Conservation (phyloP, 2,888 invertebrate genomes). For the Drosophila meridionalis region DNA sequence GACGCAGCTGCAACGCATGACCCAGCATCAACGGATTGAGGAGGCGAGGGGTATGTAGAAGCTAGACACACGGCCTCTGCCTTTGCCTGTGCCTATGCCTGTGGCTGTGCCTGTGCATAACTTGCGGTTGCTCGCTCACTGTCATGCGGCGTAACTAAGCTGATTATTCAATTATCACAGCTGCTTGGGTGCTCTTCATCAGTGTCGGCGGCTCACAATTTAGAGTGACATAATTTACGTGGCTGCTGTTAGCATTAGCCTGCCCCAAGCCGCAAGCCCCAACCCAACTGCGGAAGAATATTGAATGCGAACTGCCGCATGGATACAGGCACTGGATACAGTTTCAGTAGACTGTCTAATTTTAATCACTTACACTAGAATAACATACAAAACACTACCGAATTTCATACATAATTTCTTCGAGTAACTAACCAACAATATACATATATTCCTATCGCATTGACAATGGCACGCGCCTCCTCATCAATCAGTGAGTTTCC, state of each 20-base stretch:
- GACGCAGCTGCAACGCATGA: slow-evolving; percentile 11
- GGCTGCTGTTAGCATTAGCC: slow-evolving; percentile 35
- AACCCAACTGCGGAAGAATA: slow-evolving; percentile 42
- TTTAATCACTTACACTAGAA: background rate
- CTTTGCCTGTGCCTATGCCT: background rate
- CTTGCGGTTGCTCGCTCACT: slow-evolving; percentile 45
- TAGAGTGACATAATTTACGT: slow-evolving; percentile 65
- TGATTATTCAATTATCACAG: slow-evolving; percentile 79
- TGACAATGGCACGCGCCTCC: slow-evolving; percentile 12
- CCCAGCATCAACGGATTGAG: background rate
- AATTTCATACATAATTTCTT: background rate
- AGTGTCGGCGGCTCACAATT: slow-evolving; percentile 57
- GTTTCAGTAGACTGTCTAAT: slow-evolving; percentile 1
- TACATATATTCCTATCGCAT: background rate
- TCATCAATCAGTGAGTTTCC: background rate
- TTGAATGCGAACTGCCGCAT: slow-evolving; percentile 37
- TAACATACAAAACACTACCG: background rate
- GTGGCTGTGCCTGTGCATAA: slow-evolving; percentile 25
- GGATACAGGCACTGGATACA: slow-evolving; percentile 11
- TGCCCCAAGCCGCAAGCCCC: slow-evolving; percentile 7
- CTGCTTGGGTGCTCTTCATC: slow-evolving; percentile 65
- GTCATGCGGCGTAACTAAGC: slow-evolving; percentile 63
- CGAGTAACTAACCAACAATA: background rate
- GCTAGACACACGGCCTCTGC: background rate
- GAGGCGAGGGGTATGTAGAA: background rate